phyloP scores from a whole-genome alignment of 2,888 invertebrate genomes.

The Drosophila pseudotalamancana region DNA sequence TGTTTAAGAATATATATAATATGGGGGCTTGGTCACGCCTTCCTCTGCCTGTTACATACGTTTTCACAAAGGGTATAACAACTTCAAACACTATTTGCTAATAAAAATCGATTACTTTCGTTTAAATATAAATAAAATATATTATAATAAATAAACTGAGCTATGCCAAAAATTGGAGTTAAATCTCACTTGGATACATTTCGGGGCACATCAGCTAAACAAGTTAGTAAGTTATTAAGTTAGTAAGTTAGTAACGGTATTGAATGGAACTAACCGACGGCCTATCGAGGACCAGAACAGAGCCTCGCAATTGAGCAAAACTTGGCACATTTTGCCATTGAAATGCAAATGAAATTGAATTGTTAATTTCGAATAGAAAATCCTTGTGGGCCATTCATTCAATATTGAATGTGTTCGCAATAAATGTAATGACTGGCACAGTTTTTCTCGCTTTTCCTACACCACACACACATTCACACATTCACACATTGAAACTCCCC shows the following conservation, averaged over 20 bases:
- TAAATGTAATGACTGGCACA: slow-evolving; percentile 80
- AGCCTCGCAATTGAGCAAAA: not conserved
- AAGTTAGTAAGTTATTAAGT: slow-evolving; percentile 34
- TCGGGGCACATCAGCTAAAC: slow-evolving; percentile 20
- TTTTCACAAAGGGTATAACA: no score
- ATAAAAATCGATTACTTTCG: no score
- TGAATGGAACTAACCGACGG: slow-evolving; percentile 26
- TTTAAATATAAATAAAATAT: not conserved
- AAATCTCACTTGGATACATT: slow-evolving; percentile 3
- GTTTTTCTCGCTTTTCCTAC: slow-evolving; percentile 49
- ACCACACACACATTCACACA: not conserved
- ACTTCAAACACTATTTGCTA: no score
- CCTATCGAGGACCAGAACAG: not conserved
- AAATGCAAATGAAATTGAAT: slow-evolving; percentile 80
- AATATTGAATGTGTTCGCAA: slow-evolving; percentile 79
- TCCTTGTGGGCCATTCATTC: slow-evolving; percentile 78
- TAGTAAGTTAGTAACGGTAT: no score
- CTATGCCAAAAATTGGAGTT: not conserved
- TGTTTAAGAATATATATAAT: no score
- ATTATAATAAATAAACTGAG: not conserved
- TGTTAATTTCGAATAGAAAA: slow-evolving; percentile 78
- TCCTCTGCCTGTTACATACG: no score
- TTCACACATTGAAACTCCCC: no score
- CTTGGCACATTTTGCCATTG: slow-evolving; percentile 70
- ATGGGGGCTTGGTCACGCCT: no score